Evolutionary conservation across 2,797 vertebrate species (phyloP), one percentile per base, ranked within the genome.

Genomic region (Cyclopterus lumpus): DNA sequence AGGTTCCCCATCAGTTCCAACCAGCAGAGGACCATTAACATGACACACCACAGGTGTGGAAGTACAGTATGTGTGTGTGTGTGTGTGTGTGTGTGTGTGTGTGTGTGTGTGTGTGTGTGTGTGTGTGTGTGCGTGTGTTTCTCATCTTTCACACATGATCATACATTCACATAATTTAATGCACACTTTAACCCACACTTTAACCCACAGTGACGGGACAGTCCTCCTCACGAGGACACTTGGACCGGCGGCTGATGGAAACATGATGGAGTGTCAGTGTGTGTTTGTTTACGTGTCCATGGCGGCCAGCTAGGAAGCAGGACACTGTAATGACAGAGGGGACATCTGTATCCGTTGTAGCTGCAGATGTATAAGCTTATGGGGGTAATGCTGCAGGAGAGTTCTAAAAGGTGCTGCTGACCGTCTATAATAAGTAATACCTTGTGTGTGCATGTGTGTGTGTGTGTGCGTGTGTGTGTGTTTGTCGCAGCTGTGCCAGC

Each of bases 401-500:
- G 58, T 40, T 61, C 49, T 24, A 51, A 51, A 49, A 51, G 49
- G 46, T 67, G 5, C 30, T 1, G 18, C 1, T 5, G 36, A 36
- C 46, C 46, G 18, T 48, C 32, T 38, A 32, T 51, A 8, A 63
- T 4, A 53, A 58, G 24, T 61, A 5, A 49, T 20, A 24, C 8
- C 83, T 18, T 82, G 49, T 84, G 66, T 84, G n/a, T 55, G 24
- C 54, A 51, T 53, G 51, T 53, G 51, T 54, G 51, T 55, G 54
- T 55, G 54, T 55, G 54, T 30, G 26, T 55, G 54, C 55, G 20
- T 75, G 16, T 57, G 36, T 55, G 34, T 70, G 16, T 62, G 51
- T 48, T 28, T 26, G 22, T 36, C 14, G 36, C 85, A 94, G 93
- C 91, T 18, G 93, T 90, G 66, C 98, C 97, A 44, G 97, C 97